Conservation (phyloP, 2,797 vertebrate genomes). For the Artibeus lituratus region DNA sequence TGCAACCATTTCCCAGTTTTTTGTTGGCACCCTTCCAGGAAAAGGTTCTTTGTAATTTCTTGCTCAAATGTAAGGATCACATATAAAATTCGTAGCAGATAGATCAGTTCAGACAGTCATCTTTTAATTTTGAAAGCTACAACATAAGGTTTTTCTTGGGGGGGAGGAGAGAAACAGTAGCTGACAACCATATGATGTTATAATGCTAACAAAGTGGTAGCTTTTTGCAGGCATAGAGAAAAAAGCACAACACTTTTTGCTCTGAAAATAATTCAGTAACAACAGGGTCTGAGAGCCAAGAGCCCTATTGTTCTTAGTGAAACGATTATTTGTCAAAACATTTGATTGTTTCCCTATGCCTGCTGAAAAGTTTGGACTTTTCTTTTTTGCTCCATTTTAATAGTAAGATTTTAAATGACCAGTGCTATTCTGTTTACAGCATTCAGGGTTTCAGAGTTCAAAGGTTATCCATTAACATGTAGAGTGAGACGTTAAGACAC, state of each 20-base stretch:
- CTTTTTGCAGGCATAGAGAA: conserved; percentile 16
- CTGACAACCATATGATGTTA: conserved; percentile 40
- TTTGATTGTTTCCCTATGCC: conserved; percentile 38
- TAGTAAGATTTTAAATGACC: conserved; percentile 43
- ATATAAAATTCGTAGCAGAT: conserved; percentile 33
- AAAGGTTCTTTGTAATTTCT: conserved; percentile 72
- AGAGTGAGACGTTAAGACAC: conserved; percentile 42
- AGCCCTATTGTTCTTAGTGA: conserved; percentile 44
- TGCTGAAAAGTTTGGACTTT: conserved; percentile 44
- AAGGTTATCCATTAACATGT: conserved; percentile 74
- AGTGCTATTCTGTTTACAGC: conserved; percentile 63
- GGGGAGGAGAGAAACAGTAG: neutral
- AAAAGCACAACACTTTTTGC: neutral
- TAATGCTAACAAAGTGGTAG: conserved; percentile 19
- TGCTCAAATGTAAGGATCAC: conserved; percentile 40
- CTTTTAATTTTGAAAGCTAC: conserved; percentile 57
- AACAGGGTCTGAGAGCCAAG: conserved; percentile 31
- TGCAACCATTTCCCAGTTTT: conserved; percentile 70
- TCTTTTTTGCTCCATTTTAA: conserved; percentile 51
- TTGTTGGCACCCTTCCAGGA: conserved; percentile 62
- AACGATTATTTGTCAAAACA: conserved; percentile 67
- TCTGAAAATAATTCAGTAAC: conserved; percentile 51
- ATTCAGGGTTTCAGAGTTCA: conserved; percentile 66
- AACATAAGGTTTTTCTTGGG: neutral
- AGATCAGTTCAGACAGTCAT: conserved; percentile 4